Evolutionary conservation across 2,113 vertebrate genomes (phyloP).

Genomic region (Sorex araneus): DNA sequence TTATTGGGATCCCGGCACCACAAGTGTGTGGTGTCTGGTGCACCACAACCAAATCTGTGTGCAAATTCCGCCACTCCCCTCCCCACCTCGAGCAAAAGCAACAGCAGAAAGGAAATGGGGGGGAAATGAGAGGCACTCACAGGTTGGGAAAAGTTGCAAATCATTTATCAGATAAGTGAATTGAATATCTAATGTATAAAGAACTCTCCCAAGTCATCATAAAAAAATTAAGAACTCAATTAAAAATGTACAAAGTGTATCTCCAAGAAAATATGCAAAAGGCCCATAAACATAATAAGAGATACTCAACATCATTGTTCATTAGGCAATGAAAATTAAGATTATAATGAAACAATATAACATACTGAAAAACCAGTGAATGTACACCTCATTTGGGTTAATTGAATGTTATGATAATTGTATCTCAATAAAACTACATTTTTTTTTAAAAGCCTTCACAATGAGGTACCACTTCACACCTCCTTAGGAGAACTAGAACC

Average conservation of each 20-base stretch:
- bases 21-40: too few species aligned
- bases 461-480: constrained; percentile 12
- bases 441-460: not conserved
- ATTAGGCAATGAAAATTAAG: constrained; percentile 44
- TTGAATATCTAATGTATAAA: not conserved
- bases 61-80: too few species aligned
- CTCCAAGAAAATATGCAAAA: constrained; percentile 33
- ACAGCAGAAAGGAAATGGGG: not conserved
- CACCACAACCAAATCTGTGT: too few species aligned
- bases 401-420: constrained; percentile 36
- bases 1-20: too few species aligned
- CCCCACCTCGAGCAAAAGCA: too few species aligned
- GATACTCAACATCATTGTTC: constrained; percentile 11
- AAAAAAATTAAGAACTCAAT: constrained; percentile 44
- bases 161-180: constrained; percentile 21
- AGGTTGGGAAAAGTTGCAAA: constrained; percentile 6
- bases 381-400: constrained; percentile 1
- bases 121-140: constrained; percentile 41
- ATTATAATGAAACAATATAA: constrained; percentile 37
- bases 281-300: constrained; percentile 28
- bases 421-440: constrained; percentile 49
- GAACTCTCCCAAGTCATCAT: constrained; percentile 4
- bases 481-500: not conserved
- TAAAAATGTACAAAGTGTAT: constrained; percentile 46
- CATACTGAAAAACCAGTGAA: not conserved